A percentile compares a stretch with the other conserved stretches of the same genome.
Evolutionary conservation across 2,888 invertebrate species (phyloP).

Genomic region (Branchellion lobata): DNA sequence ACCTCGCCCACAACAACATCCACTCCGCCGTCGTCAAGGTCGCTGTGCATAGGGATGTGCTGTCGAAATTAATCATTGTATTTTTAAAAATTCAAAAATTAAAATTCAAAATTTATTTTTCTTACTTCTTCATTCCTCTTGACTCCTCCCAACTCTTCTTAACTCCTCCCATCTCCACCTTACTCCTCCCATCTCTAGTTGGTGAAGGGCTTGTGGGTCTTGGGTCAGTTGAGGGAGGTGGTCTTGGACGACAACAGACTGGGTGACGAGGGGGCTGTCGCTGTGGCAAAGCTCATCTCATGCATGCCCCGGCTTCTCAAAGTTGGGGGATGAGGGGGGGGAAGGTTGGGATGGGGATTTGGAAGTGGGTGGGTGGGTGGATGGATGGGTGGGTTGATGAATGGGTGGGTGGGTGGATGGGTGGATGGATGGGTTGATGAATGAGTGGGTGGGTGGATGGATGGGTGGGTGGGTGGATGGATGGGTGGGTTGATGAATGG

Average conservation of each 20-base stretch:
- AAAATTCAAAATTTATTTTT: no score
- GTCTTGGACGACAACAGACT: slow-evolving; percentile 17
- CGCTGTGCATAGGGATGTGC: not conserved
- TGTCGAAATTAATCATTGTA: no score
- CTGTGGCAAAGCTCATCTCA: slow-evolving; percentile 16
- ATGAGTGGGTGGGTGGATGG: not conserved
- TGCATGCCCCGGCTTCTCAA: not conserved
- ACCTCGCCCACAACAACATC: slow-evolving; percentile 25
- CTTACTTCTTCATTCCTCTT: no score
- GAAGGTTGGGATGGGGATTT: not conserved
- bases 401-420: not conserved
- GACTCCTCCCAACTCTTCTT: no score
- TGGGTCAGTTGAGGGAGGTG: slow-evolving; percentile 4
- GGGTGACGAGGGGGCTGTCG: slow-evolving; percentile 25
- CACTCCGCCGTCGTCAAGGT: not conserved
- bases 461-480: no score
- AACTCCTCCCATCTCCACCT: no score
- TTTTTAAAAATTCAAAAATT: no score
- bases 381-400: not conserved
- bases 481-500: no score
- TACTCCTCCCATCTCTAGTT: not conserved
- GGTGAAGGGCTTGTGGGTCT: not conserved
- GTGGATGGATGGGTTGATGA: not conserved
- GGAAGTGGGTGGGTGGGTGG: no score
- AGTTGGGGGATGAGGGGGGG: not conserved